Conservation (phyloP, 2,888 invertebrate species). For the Entomobrya multifasciata region DNA sequence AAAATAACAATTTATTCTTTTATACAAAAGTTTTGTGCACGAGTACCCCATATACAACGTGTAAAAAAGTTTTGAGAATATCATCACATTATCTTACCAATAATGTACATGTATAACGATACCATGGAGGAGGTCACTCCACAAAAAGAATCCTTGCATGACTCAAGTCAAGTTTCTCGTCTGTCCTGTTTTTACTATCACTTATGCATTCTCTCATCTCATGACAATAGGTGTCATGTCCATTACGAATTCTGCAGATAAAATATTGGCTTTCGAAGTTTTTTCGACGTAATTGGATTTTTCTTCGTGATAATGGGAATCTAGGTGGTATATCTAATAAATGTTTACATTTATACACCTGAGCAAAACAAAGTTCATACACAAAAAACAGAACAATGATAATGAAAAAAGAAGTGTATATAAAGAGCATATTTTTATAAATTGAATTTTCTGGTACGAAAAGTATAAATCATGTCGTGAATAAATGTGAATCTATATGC, state of each 20-base stretch:
- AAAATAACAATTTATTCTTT: not conserved
- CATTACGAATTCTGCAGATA: slow-evolving; percentile 70
- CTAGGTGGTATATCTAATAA: not conserved
- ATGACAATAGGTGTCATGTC: slow-evolving; percentile 72
- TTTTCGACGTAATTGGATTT: slow-evolving; percentile 73
- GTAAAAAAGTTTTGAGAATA: too few species aligned
- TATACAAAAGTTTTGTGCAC: not conserved
- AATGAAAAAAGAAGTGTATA: not conserved
- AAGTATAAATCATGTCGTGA: slow-evolving; percentile 59
- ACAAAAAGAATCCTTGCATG: slow-evolving; percentile 29
- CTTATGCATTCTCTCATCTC: slow-evolving; percentile 42
- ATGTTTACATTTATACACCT: not conserved
- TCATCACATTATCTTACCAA: not conserved
- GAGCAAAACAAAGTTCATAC: slow-evolving; percentile 5
- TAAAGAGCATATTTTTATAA: slow-evolving; percentile 5
- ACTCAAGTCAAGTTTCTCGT: not conserved
- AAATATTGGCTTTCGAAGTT: slow-evolving; percentile 71
- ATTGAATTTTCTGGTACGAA: slow-evolving; percentile 25
- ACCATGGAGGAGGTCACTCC: not conserved
- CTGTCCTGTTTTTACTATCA: slow-evolving; percentile 19
- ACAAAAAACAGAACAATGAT: not conserved
- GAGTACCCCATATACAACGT: not conserved
- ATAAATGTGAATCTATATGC: slow-evolving; percentile 18
- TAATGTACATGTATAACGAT: not conserved
- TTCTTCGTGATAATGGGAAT: slow-evolving; percentile 65